A percentile compares a stretch with the other conserved stretches of the same genome.
Conservation (phyloP, 2,113 vertebrate genomes). For the Ifrita kowaldi region DNA sequence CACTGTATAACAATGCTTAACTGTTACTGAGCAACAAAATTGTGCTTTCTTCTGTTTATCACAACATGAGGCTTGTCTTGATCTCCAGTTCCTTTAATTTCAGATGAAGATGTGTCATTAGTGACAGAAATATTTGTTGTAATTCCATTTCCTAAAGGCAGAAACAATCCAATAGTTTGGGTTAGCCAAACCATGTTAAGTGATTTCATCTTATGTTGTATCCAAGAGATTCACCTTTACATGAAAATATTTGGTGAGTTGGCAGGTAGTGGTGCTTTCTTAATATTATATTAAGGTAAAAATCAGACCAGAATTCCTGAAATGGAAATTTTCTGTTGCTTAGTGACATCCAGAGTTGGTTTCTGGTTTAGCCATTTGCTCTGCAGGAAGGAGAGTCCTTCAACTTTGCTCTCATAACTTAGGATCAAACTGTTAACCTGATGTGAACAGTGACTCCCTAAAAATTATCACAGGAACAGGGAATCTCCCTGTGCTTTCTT, state of each 20-base stretch:
- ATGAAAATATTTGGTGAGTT: background rate
- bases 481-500: background rate
- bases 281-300: background rate
- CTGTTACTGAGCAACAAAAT: background rate
- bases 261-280: background rate
- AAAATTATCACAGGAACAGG: background rate
- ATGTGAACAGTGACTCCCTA: background rate
- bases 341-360: background rate
- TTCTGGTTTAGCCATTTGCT: background rate
- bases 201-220: background rate
- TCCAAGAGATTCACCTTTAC: background rate
- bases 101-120: background rate
- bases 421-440: background rate
- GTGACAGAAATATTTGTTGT: background rate
- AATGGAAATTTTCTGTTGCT: background rate
- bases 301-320: background rate
- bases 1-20: background rate
- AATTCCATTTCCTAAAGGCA: background rate
- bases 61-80: background rate
- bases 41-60: background rate
- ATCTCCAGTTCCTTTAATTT: background rate
- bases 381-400: background rate
- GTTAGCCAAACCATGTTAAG: background rate
- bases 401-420: fast-evolving
- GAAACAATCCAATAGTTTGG: background rate